A percentile compares a stretch with the other conserved stretches of the same genome.
Conservation (phyloP, 2,888 invertebrate genomes). For the Agrochola lychnidis region DNA sequence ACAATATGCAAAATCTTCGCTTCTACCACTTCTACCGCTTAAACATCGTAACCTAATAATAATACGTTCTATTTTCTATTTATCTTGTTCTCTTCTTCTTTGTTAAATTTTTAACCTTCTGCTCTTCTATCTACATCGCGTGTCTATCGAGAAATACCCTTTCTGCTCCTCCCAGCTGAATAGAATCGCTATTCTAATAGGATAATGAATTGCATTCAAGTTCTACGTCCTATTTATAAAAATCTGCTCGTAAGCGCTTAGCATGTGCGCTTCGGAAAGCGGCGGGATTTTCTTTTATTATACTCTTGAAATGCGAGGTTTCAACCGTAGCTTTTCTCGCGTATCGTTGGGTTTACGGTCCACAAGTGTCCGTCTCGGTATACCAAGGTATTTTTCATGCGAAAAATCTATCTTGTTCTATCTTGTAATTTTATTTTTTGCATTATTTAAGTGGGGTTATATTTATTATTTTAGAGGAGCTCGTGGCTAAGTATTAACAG, state of each 20-base stretch:
- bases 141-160: constrained; percentile 5
- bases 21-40: neutral
- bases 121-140: neutral
- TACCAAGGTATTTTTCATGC: neutral
- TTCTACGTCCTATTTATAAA: constrained; percentile 41
- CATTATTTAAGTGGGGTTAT: too few species aligned
- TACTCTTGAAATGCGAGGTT: neutral
- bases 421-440: too few species aligned
- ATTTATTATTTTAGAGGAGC: too few species aligned
- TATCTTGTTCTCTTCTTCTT: too few species aligned
- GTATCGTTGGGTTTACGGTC: neutral
- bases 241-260: constrained; percentile 23
- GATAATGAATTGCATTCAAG: constrained; percentile 58
- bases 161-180: constrained; percentile 40
- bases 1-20: neutral
- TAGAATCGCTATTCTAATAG: constrained; percentile 43
- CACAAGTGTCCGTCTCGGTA: neutral
- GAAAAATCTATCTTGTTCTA: neutral
- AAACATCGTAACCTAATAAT: neutral
- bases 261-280: constrained; percentile 28
- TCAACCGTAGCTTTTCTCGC: neutral
- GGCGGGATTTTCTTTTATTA: neutral
- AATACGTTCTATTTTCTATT: neutral
- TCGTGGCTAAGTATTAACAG: too few species aligned
- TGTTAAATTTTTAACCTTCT: constrained; percentile 9